Conservation (phyloP, 2,888 invertebrate species). For the Camptogramma bilineatum region DNA sequence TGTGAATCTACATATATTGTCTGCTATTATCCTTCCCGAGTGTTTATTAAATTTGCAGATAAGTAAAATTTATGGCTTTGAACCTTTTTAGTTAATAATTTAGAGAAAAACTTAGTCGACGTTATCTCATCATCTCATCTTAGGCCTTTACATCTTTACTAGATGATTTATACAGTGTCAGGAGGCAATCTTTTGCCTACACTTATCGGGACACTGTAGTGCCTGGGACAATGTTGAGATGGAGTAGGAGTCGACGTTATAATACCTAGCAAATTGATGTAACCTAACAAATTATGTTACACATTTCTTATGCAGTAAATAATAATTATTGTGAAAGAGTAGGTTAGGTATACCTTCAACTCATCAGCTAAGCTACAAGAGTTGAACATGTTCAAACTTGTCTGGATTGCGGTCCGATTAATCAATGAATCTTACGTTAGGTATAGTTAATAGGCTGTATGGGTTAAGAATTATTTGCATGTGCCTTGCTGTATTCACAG, state of each 20-base stretch:
- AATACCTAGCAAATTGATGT: too few relatives aligned
- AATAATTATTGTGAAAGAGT: not conserved
- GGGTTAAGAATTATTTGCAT: slow-evolving; percentile 39
- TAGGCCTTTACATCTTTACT: too few relatives aligned
- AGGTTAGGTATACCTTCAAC: not conserved
- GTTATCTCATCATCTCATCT: too few relatives aligned
- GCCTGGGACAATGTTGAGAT: too few relatives aligned
- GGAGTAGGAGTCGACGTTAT: too few relatives aligned
- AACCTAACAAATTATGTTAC: not conserved
- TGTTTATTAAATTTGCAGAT: too few relatives aligned
- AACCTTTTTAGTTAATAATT: too few relatives aligned
- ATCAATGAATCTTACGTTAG: slow-evolving; percentile 24
- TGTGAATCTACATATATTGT: not conserved
- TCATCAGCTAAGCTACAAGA: slow-evolving; percentile 1
- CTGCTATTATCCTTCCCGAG: not conserved
- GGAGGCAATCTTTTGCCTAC: too few relatives aligned
- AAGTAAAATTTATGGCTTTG: too few relatives aligned
- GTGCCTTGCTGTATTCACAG: slow-evolving; percentile 11
- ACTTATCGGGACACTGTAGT: too few relatives aligned
- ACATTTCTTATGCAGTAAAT: not conserved
- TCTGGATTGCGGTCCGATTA: slow-evolving; percentile 32
- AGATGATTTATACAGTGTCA: too few relatives aligned
- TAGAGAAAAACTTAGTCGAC: too few relatives aligned
- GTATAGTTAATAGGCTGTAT: slow-evolving; percentile 31
- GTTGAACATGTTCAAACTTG: slow-evolving; percentile 50